These are phyloP conservation scores for Andrena praecox DNA, from an alignment of 2,888 invertebrate genomes.

Conservation along the genomic window DNA sequence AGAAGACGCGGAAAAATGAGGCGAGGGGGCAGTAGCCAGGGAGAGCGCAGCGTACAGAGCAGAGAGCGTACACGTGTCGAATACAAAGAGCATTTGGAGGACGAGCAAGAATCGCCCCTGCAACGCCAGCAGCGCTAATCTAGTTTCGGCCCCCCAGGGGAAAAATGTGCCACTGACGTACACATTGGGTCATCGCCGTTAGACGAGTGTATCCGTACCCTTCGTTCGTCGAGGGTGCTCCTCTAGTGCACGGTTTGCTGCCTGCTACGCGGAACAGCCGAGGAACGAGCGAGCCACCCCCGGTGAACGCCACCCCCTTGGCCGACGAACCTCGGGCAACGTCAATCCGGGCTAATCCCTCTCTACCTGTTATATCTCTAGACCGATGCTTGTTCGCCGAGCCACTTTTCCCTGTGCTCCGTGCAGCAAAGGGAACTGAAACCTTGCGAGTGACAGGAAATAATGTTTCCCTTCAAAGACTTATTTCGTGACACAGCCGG, in stretches of 20 bases:
- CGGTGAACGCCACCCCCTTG: constrained; percentile 13
- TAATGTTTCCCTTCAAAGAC: neutral
- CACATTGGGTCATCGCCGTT: constrained; percentile 37
- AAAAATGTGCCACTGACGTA: constrained; percentile 80
- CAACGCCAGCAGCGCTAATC: constrained; percentile 77
- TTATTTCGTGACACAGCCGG: neutral
- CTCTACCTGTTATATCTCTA: constrained; percentile 48
- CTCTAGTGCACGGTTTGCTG: constrained; percentile 18
- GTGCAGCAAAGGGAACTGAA: neutral
- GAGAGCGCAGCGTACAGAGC: neutral
- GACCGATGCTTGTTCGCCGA: neutral
- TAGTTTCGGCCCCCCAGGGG: constrained; percentile 77
- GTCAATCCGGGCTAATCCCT: constrained; percentile 60
- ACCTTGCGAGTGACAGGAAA: constrained; percentile 7
- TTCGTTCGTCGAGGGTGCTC: constrained; percentile 14
- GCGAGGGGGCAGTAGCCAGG: neutral
- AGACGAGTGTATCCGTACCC: constrained; percentile 37
- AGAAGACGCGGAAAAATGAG: constrained; percentile 6
- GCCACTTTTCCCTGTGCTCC: neutral
- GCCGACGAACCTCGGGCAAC: constrained; percentile 42
- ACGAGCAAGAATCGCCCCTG: constrained; percentile 68
- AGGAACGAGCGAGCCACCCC: constrained; percentile 37
- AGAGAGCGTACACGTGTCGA: constrained; percentile 73
- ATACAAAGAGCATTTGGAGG: constrained; percentile 75
- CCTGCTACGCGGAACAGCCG: constrained; percentile 28